phyloP scores from a whole-genome alignment of 2,888 invertebrate species.

The Chromoteleia sp. region DNA sequence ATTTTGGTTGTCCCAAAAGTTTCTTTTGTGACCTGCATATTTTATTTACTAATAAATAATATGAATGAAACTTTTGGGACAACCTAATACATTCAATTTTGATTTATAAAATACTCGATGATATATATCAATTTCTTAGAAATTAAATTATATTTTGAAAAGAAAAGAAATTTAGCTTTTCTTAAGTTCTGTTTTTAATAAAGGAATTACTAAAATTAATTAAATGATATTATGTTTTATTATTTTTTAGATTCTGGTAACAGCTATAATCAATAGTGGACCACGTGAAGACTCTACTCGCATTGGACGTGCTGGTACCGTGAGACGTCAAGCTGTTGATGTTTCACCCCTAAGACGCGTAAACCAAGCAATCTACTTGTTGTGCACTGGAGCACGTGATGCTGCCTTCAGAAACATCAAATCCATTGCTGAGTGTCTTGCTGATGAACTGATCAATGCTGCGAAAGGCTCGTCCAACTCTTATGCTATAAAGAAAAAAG shows the following conservation, averaged over 20 bases:
- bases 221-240: conserved; percentile 31
- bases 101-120: too few relatives aligned
- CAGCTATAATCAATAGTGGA: conserved; percentile 99
- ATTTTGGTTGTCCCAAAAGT: too few relatives aligned
- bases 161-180: too few relatives aligned
- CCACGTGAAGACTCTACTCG: conserved; percentile 99
- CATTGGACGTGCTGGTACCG: conserved; percentile 99
- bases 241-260: conserved; percentile 92
- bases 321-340: conserved; percentile 99
- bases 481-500: conserved; percentile 99
- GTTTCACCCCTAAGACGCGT: conserved; percentile 99
- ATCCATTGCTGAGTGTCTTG: conserved; percentile 99
- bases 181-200: too few relatives aligned
- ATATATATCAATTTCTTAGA: too few relatives aligned
- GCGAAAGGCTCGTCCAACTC: conserved; percentile 99
- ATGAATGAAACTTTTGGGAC: too few relatives aligned
- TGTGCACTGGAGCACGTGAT: conserved; percentile 99
- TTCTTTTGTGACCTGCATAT: too few relatives aligned
- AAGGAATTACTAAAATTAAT: too few relatives aligned
- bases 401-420: conserved; percentile 99
- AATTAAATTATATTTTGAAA: too few relatives aligned
- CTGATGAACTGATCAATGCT: conserved; percentile 99
- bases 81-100: too few relatives aligned
- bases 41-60: too few relatives aligned
- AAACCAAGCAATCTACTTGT: conserved; percentile 99